Conservation (phyloP, 2,888 invertebrate species). For the Scaptomyza cyrtandrae region DNA sequence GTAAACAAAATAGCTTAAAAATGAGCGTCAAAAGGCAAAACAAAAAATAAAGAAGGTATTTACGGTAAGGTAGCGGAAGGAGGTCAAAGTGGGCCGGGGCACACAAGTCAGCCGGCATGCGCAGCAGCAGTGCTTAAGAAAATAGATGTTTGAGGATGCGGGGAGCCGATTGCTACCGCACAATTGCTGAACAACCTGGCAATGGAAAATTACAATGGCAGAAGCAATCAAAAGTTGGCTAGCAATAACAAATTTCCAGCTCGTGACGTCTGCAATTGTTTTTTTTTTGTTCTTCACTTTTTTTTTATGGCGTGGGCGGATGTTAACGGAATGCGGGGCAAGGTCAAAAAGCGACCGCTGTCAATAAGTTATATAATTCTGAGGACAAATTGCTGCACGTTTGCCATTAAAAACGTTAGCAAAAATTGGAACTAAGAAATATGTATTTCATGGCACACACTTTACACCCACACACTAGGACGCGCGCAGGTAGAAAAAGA, state of each 20-base stretch:
- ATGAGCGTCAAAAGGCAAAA: constrained; percentile 16
- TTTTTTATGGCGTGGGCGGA: constrained; percentile 4
- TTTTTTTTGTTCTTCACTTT: background rate
- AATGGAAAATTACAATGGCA: constrained; percentile 61
- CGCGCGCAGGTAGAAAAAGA: constrained; percentile 1
- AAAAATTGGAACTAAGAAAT: constrained; percentile 4
- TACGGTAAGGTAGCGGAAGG: constrained; percentile 17
- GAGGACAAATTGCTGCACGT: constrained; percentile 23
- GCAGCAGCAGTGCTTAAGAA: constrained; percentile 34
- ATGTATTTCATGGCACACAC: constrained; percentile 11
- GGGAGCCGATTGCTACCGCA: background rate
- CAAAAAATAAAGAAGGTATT: background rate
- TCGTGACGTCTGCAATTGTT: constrained; percentile 21
- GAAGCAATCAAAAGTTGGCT: constrained; percentile 27
- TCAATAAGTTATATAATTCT: constrained; percentile 64
- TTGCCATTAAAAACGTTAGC: constrained; percentile 7
- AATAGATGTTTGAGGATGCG: background rate
- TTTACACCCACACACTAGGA: constrained; percentile 14
- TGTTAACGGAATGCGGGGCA: constrained; percentile 1
- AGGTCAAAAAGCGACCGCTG: constrained; percentile 62
- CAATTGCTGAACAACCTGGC: constrained; percentile 22
- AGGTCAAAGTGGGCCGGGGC: constrained; percentile 33
- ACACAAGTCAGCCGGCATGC: constrained; percentile 61
- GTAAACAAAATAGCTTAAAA: constrained; percentile 41
- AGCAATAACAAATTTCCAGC: constrained; percentile 46